Evolutionary conservation across 2,888 invertebrate species (phyloP), one percentile per base, ranked within the genome.

Genomic region (Leptopterna dolabrata): DNA sequence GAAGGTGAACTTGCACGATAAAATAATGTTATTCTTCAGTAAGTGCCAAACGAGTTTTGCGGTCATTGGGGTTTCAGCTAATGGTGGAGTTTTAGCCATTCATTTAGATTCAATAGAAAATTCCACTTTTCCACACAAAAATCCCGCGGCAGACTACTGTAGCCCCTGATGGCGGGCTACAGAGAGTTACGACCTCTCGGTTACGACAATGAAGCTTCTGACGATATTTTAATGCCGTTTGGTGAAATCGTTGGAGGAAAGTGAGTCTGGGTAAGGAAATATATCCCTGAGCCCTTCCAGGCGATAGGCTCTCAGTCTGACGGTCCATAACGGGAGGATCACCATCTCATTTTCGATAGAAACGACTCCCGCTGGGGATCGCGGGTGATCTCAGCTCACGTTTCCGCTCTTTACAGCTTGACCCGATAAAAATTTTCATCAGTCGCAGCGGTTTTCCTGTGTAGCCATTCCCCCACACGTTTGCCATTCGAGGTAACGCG

Each of bases 311-410:
- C 4, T 24, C 13, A 47, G 63, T 63, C 63, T 63, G 63, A 63
- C 63, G 63, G 63, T 63, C 63, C 27, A 63, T 63, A 63, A 63
- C 63, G 63, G 63, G 24, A 63, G 63, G 63, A 63, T 63, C 63
- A 63, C 24, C 63, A 63, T 63, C 63, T 24, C 63, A 63, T 63
- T 63, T 63, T 63, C 63, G 63, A 63, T 63, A 24, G 63, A 63
- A 63, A 63, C 63, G 63, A 13, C 63, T 11, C 63, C 27, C 24
- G 24, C 51, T 16, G 51, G 51, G 51, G n/a, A 36, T 1, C 19
- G 63, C 24, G 27, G 63, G 24, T 63, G 63, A 63, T 63, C 63
- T 63, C 63, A 63, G 63, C 63, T 24, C 63, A 24, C 63, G 24
- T 24, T 63, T 24, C 63, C 63, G 11, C 63, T 19, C 63, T 24